Evolutionary conservation across 2,797 vertebrate genomes (phyloP), one percentile per base, ranked within the genome.

Genomic region (Hapalemur alaotrensis): DNA sequence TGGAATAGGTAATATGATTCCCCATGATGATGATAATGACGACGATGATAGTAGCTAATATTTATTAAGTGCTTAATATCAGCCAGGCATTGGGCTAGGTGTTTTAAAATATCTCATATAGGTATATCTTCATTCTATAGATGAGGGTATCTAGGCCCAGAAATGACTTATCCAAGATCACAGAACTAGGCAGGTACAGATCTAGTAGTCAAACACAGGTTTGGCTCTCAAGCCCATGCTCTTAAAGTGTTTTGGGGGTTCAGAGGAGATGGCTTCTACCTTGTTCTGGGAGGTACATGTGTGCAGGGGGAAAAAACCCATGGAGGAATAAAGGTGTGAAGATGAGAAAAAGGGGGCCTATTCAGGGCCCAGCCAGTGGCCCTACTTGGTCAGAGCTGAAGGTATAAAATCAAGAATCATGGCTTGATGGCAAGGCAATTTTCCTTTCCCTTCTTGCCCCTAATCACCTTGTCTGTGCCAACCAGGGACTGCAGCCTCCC

Each of bases 41-140:
- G n/a, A 85, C 48, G 32, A 82, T 35, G 81, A 80, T 48, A 75
- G 63, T 11, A 82, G 22, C 35, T 92, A 91, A 52, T 15, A 76
- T 82, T 85, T 61, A 65, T 63, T 87, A 41, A 93, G 32, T 92
- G 65, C 48, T 93, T 91, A 50, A 12, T 91, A 79, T 89, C 57
- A 92, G 67, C 23, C 73, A 95, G 35, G 59, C 22, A 89, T 18
- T 80, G 73, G 10, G 12, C 70, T 84, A 90, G 20, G 52, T 94
- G 50, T 65, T 94, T 89, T 35, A 41, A 70, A 79, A 48, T 80
- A 85, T 94, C 69, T 91, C 59, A 35, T 43, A 65, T 30, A 91
- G n/a, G 9, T 50, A 63, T 67, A 95, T 73, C 28, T 83, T 87
- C 54, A 78, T 85, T 79, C 73, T 78, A 54, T 22, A 86, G 6